phyloP scores from a whole-genome alignment of 1,140 invertebrate genomes.

The Diachasma alloeum region DNA sequence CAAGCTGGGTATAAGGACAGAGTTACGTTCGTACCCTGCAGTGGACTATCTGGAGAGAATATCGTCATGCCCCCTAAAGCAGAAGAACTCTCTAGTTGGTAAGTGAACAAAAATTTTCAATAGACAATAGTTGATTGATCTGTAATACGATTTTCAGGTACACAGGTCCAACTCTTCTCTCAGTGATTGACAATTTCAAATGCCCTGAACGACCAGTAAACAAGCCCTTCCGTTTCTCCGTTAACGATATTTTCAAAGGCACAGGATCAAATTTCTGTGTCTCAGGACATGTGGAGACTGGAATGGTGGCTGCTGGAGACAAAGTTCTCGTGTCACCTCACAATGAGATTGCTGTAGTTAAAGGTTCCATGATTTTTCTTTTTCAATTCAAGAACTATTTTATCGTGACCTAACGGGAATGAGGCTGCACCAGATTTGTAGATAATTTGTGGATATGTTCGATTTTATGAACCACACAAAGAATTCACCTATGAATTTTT shows the following conservation, averaged over 20 bases:
- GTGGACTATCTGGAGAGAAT: slow-evolving; percentile 94
- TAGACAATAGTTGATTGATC: background rate
- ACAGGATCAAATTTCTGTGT: slow-evolving; percentile 88
- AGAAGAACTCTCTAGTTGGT: slow-evolving; percentile 68
- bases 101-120: background rate
- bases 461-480: background rate
- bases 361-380: slow-evolving; percentile 65
- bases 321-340: slow-evolving; percentile 88
- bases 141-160: slow-evolving; percentile 49
- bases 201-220: slow-evolving; percentile 84
- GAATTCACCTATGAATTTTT: too few species aligned
- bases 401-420: too few species aligned
- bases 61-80: slow-evolving; percentile 77
- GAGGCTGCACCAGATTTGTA: too few species aligned
- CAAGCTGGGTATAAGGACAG: slow-evolving; percentile 93
- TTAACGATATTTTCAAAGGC: slow-evolving; percentile 96
- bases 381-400: too few species aligned
- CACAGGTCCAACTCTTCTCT: slow-evolving; percentile 54
- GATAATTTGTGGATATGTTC: too few species aligned
- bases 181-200: slow-evolving; percentile 77
- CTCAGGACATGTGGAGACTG: slow-evolving; percentile 90
- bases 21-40: slow-evolving; percentile 93
- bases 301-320: slow-evolving; percentile 84
- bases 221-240: slow-evolving; percentile 89
- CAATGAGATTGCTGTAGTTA: slow-evolving; percentile 80